These are phyloP conservation scores for Drosophila kuntzei DNA, from an alignment of 2,888 invertebrate genomes.

Conservation along the genomic window DNA sequence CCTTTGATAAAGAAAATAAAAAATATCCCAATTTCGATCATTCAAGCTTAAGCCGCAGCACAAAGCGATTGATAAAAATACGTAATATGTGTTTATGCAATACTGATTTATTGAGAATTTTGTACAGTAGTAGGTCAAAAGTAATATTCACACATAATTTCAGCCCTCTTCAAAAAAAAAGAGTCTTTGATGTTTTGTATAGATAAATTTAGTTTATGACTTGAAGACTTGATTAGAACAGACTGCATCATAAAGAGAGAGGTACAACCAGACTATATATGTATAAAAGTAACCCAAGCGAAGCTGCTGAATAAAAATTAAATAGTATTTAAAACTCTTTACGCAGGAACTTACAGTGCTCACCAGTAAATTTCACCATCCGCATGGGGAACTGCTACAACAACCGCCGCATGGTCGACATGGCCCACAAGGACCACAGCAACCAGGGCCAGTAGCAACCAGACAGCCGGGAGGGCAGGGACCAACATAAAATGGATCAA, in stretches of 20 bases:
- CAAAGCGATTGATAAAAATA: not conserved
- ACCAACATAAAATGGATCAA: slow-evolving; percentile 67
- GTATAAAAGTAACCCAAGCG: slow-evolving; percentile 5
- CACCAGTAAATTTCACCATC: slow-evolving; percentile 10
- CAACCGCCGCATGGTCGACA: slow-evolving; percentile 10
- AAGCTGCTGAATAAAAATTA: not conserved
- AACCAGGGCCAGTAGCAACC: slow-evolving; percentile 22
- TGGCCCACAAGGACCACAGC: slow-evolving; percentile 21
- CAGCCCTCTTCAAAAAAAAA: not conserved
- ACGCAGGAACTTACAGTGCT: not conserved
- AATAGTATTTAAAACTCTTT: not conserved
- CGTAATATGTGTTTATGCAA: too few relatives aligned
- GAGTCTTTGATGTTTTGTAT: not conserved
- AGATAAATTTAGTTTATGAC: not conserved
- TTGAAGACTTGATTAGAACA: slow-evolving; percentile 11
- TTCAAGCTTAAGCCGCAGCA: too few relatives aligned
- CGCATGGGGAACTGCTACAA: slow-evolving; percentile 16
- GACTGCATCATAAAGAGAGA: slow-evolving; percentile 2
- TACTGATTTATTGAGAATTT: slow-evolving; percentile 12
- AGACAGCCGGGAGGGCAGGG: slow-evolving; percentile 66
- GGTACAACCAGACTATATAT: slow-evolving; percentile 1
- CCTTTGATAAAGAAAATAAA: too few relatives aligned
- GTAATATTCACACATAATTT: slow-evolving; percentile 9
- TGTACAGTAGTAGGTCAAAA: not conserved
- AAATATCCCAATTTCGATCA: too few relatives aligned